phyloP scores from a whole-genome alignment of 2,888 invertebrate genomes.

The Acronicta aceris region DNA sequence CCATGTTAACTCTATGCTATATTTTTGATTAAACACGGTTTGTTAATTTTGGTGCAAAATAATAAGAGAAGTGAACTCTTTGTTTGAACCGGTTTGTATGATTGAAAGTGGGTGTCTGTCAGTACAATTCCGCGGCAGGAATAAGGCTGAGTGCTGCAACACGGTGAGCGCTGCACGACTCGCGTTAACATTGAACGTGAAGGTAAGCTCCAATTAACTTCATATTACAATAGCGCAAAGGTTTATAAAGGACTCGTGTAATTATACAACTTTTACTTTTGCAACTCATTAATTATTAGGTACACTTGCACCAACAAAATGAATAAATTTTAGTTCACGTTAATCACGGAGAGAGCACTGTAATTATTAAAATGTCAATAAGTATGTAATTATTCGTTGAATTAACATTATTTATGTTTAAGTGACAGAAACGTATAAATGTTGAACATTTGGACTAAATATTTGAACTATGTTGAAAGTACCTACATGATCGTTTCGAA shows the following conservation, averaged over 20 bases:
- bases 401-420: slow-evolving; percentile 15
- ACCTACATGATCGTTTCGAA: neutral
- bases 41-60: slow-evolving; percentile 50
- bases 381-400: slow-evolving; percentile 19
- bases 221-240: slow-evolving; percentile 69
- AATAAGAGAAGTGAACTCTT: slow-evolving; percentile 72
- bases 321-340: slow-evolving; percentile 21
- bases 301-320: slow-evolving; percentile 19
- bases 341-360: slow-evolving; percentile 15
- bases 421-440: slow-evolving; percentile 10
- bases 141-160: slow-evolving; percentile 67
- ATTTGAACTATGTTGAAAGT: neutral
- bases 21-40: slow-evolving; percentile 52
- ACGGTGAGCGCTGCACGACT: slow-evolving; percentile 70
- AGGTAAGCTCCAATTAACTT: slow-evolving; percentile 80
- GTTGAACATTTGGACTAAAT: neutral
- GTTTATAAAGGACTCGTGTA: slow-evolving; percentile 49
- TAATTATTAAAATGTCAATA: slow-evolving; percentile 24
- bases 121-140: slow-evolving; percentile 63
- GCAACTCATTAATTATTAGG: slow-evolving; percentile 44
- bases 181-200: slow-evolving; percentile 79
- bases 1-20: slow-evolving; percentile 21
- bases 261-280: slow-evolving; percentile 59
- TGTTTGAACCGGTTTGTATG: slow-evolving; percentile 77
- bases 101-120: slow-evolving; percentile 84